Conservation (phyloP, 2,797 vertebrate species). For the Rhynchotus rufescens region DNA sequence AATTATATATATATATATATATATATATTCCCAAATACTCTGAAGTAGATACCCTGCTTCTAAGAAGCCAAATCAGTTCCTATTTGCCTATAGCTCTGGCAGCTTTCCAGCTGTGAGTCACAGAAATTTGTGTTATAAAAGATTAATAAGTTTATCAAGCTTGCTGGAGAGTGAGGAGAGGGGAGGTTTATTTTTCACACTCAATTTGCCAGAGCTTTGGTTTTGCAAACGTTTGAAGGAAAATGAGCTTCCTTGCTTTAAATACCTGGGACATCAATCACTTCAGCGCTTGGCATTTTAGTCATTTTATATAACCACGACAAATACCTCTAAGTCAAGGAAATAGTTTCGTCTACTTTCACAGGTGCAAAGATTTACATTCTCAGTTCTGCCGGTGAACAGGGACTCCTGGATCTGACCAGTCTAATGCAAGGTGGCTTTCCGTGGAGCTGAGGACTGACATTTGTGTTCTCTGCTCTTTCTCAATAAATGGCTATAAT, state of each 20-base stretch:
- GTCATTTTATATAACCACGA: not conserved
- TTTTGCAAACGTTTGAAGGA: not conserved
- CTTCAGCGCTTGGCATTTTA: not conserved
- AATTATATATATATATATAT: not conserved
- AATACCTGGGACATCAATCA: not conserved
- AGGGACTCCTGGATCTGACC: not conserved
- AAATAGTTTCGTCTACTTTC: not conserved
- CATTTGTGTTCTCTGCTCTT: not conserved
- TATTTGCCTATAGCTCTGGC: not conserved
- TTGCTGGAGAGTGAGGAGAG: not conserved
- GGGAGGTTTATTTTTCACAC: not conserved
- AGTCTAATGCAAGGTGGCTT: not conserved
- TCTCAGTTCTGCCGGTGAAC: not conserved
- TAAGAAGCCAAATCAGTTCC: not conserved
- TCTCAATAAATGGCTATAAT: not conserved
- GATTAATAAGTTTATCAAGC: not conserved
- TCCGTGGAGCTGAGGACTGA: not conserved
- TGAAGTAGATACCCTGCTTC: not conserved
- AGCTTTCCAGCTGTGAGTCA: not conserved
- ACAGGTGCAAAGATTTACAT: not conserved
- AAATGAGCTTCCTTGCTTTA: not conserved
- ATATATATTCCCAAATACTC: not conserved
- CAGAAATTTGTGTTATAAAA: not conserved
- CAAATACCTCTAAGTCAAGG: not conserved
- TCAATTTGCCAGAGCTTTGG: not conserved